phyloP scores from a whole-genome alignment of 1,140 invertebrate genomes.

The Carcinoscorpius rotundicauda region DNA sequence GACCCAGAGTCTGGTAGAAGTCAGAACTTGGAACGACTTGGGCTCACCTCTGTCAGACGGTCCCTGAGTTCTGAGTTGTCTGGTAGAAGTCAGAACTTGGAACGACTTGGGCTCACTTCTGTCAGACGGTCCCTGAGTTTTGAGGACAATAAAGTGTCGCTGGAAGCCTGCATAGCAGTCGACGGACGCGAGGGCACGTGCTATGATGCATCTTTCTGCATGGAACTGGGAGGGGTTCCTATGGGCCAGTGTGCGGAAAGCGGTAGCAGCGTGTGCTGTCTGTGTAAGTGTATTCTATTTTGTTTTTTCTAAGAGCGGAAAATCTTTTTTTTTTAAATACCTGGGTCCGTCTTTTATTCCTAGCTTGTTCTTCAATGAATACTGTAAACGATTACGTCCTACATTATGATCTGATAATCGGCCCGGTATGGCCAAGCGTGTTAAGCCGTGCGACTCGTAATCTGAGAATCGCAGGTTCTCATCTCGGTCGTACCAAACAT shows the following conservation, averaged over 20 bases:
- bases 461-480: too few species aligned
- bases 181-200: conserved; percentile 22
- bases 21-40: too few species aligned
- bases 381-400: too few species aligned
- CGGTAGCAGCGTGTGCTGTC: conserved; percentile 21
- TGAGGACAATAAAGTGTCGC: background rate
- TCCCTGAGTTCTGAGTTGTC: background rate
- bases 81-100: background rate
- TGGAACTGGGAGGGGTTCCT: conserved; percentile 22
- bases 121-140: background rate
- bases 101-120: background rate
- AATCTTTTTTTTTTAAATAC: too few species aligned
- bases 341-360: too few species aligned
- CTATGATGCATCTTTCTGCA: conserved; percentile 23
- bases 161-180: conserved; percentile 18
- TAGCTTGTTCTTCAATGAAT: too few species aligned
- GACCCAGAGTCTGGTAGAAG: background rate
- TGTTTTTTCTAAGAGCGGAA: background rate
- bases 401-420: too few species aligned
- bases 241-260: conserved; percentile 22
- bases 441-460: too few species aligned
- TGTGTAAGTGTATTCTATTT: conserved; percentile 21
- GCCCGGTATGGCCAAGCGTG: too few species aligned
- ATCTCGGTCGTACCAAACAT: too few species aligned
- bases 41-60: background rate